These are phyloP conservation scores for Holothuria glaberrima DNA, from an alignment of 35 echinoderm and acorn worm species.

Conservation along the genomic window DNA sequence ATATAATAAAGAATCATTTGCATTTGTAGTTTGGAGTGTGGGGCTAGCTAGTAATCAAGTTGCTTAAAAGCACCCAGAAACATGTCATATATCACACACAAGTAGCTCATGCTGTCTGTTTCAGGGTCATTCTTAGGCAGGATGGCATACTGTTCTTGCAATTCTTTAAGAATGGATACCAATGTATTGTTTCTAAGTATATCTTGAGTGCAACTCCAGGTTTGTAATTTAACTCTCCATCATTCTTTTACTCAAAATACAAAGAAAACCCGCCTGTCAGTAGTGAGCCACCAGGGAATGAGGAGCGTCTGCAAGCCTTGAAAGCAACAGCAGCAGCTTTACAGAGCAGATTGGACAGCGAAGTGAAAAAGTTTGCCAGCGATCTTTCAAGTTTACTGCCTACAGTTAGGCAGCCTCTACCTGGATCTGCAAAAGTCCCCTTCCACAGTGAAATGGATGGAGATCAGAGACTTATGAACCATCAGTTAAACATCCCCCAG, in stretches of 20 bases:
- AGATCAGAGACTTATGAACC: not conserved
- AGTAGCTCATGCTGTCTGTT: too few species aligned
- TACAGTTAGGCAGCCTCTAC: not conserved
- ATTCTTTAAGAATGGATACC: too few species aligned
- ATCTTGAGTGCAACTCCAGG: too few species aligned
- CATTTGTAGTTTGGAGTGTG: too few species aligned
- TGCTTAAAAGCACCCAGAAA: too few species aligned
- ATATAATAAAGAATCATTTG: too few species aligned
- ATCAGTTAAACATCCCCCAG: not conserved
- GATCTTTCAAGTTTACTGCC: conserved; percentile 48
- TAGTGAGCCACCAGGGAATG: not conserved
- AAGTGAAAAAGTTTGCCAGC: conserved; percentile 81
- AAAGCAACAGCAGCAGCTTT: conserved; percentile 87
- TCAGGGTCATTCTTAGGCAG: too few species aligned
- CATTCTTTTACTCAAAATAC: not conserved
- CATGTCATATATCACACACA: too few species aligned
- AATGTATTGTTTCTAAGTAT: too few species aligned
- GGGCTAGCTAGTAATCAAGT: too few species aligned
- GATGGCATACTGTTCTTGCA: too few species aligned
- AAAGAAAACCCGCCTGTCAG: not conserved
- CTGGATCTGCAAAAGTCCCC: not conserved
- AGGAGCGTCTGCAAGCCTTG: conserved; percentile 71
- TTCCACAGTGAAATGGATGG: not conserved
- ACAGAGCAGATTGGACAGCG: conserved; percentile 87
- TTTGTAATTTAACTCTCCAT: too few species aligned